These are phyloP conservation scores for Ovibos moschatus DNA, from an alignment of 2,113 vertebrate species.

Conservation along the genomic window DNA sequence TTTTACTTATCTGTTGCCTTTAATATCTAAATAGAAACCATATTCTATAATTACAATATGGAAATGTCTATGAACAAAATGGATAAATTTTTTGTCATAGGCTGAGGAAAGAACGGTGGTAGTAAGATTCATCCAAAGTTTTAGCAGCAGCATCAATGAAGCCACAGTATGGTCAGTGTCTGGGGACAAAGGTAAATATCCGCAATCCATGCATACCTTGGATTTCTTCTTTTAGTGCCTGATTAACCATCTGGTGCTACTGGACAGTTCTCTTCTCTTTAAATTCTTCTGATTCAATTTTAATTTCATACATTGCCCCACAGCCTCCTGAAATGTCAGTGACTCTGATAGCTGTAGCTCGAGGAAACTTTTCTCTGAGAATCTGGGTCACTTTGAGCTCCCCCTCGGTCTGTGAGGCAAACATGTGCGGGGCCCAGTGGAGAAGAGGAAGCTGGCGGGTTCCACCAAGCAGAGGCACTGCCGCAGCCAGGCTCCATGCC, in stretches of 20 bases:
- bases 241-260: constrained; percentile 94
- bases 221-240: constrained; percentile 73
- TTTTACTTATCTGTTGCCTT: too few relatives aligned
- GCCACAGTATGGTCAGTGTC: neutral
- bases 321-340: constrained; percentile 93
- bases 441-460: constrained; percentile 54
- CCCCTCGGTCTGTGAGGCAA: constrained; percentile 84
- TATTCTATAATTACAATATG: too few relatives aligned
- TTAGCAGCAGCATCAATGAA: too few relatives aligned
- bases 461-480: constrained; percentile 27
- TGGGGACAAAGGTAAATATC: neutral
- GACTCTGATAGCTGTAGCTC: constrained; percentile 86
- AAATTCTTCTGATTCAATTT: constrained; percentile 94
- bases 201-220: neutral
- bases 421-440: constrained; percentile 59
- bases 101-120: too few relatives aligned
- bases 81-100: too few relatives aligned
- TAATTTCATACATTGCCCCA: constrained; percentile 96
- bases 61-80: too few relatives aligned
- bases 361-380: constrained; percentile 90
- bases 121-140: too few relatives aligned
- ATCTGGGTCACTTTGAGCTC: constrained; percentile 84
- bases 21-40: too few relatives aligned
- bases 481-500: constrained; percentile 32
- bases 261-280: constrained; percentile 90